Evolutionary conservation across 2,797 vertebrate genomes (phyloP).

Genomic region (Phoxinus dragarum): DNA sequence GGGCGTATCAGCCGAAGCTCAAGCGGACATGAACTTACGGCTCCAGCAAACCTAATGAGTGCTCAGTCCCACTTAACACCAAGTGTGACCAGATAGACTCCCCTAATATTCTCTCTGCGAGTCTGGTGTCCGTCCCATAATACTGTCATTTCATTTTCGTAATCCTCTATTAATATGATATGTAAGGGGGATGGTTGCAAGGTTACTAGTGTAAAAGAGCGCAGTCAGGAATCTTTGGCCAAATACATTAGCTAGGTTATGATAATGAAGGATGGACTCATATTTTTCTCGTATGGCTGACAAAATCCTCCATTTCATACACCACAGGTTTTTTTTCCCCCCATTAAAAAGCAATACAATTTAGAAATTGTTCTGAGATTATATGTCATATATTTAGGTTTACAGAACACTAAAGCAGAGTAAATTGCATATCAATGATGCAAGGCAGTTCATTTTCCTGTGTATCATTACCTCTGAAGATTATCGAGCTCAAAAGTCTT

Average conservation of each 20-base stretch:
- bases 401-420: constrained; percentile 52
- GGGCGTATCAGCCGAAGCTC: constrained; percentile 72
- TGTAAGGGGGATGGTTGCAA: constrained; percentile 73
- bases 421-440: constrained; percentile 54
- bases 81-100: constrained; percentile 77
- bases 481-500: constrained; percentile 56
- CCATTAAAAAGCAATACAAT: constrained; percentile 46
- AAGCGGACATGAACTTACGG: constrained; percentile 74
- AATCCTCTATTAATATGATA: constrained; percentile 82
- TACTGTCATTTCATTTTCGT: constrained; percentile 79
- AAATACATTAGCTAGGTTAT: constrained; percentile 51
- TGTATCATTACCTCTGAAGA: constrained; percentile 56
- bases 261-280: constrained; percentile 25
- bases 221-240: constrained; percentile 58
- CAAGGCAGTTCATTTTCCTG: constrained; percentile 57
- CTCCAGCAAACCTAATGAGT: constrained; percentile 79
- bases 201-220: constrained; percentile 68
- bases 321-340: neutral
- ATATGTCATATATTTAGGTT: constrained; percentile 52
- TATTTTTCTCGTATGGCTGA: constrained; percentile 35
- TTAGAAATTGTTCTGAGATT: constrained; percentile 49
- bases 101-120: constrained; percentile 77
- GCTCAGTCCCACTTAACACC: constrained; percentile 80
- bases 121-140: constrained; percentile 76
- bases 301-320: constrained; percentile 39